phyloP scores from a whole-genome alignment of 2,797 vertebrate genomes.

The Triplophysa bombifrons region DNA sequence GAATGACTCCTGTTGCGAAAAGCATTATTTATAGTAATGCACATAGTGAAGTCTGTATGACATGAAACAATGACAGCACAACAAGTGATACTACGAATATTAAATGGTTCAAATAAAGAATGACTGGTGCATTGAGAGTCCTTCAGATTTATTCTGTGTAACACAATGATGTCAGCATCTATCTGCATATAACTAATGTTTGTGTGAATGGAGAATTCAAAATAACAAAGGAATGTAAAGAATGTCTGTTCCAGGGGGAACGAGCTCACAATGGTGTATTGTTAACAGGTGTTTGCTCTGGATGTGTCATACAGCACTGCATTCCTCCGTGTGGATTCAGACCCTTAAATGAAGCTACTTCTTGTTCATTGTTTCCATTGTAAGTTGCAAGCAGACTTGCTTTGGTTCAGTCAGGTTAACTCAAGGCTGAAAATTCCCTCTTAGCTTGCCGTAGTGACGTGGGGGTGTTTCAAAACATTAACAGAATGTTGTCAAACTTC shows the following conservation, averaged over 20 bases:
- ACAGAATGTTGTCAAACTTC: slow-evolving; percentile 62
- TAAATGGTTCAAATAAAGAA: slow-evolving; percentile 6
- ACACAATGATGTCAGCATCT: slow-evolving; percentile 22
- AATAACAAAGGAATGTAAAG: slow-evolving; percentile 65
- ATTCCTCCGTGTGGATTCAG: slow-evolving; percentile 29
- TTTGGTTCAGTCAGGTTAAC: neutral
- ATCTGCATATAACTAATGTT: slow-evolving; percentile 16
- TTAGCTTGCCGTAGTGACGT: neutral
- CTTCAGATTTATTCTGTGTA: neutral
- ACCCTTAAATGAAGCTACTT: neutral
- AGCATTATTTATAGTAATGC: slow-evolving; percentile 26
- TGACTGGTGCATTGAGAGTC: neutral
- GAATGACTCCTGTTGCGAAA: slow-evolving; percentile 13
- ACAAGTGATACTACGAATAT: neutral
- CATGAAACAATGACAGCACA: slow-evolving; percentile 1
- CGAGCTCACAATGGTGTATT: slow-evolving; percentile 58
- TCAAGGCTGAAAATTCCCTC: neutral
- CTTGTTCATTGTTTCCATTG: neutral
- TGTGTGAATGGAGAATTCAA: slow-evolving; percentile 42
- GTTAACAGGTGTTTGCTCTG: slow-evolving; percentile 68
- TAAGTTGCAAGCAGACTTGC: neutral
- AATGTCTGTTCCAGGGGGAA: slow-evolving; percentile 55
- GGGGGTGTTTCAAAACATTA: slow-evolving; percentile 32
- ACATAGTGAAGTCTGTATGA: neutral
- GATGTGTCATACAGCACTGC: slow-evolving; percentile 39